Conservation (phyloP, 2,797 vertebrate species). For the Danio tinwini region DNA sequence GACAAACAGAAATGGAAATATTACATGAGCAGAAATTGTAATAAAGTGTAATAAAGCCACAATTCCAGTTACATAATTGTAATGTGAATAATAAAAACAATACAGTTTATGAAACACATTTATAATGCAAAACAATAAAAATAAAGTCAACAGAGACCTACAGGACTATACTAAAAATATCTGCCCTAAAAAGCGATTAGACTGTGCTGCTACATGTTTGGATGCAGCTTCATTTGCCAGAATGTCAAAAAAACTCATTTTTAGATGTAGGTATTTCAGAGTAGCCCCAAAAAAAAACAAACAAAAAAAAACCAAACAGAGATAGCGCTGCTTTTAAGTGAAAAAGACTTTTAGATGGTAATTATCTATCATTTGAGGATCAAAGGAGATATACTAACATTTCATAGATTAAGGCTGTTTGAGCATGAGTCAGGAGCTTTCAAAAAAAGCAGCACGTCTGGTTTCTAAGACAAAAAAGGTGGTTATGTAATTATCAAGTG, state of each 20-base stretch:
- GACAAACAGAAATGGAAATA: not conserved
- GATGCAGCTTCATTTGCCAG: not conserved
- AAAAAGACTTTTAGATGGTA: slow-evolving; percentile 12
- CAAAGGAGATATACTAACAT: slow-evolving; percentile 36
- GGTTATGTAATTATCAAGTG: slow-evolving; percentile 17
- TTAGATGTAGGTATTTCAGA: no score
- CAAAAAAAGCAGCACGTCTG: slow-evolving; percentile 8
- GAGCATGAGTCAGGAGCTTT: slow-evolving; percentile 27
- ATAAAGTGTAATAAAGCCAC: slow-evolving; percentile 22
- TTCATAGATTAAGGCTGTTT: slow-evolving; percentile 12
- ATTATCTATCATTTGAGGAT: slow-evolving; percentile 23
- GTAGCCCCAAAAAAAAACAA: not conserved
- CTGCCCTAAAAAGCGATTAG: not conserved
- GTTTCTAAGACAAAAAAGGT: slow-evolving; percentile 9
- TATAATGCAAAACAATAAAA: slow-evolving; percentile 9
- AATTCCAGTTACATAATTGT: slow-evolving; percentile 1
- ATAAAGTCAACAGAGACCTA: not conserved
- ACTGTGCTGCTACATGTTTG: not conserved
- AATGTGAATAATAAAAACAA: not conserved
- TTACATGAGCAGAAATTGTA: not conserved
- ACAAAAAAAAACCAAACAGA: not conserved
- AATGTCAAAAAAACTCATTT: not conserved
- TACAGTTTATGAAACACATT: slow-evolving; percentile 7
- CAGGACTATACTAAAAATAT: not conserved
- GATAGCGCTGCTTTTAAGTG: not conserved